Percentiles rank a stretch among this genome's conserved stretches.
Conservation (phyloP, 2,888 invertebrate genomes). For the Lydus trimaculatus region DNA sequence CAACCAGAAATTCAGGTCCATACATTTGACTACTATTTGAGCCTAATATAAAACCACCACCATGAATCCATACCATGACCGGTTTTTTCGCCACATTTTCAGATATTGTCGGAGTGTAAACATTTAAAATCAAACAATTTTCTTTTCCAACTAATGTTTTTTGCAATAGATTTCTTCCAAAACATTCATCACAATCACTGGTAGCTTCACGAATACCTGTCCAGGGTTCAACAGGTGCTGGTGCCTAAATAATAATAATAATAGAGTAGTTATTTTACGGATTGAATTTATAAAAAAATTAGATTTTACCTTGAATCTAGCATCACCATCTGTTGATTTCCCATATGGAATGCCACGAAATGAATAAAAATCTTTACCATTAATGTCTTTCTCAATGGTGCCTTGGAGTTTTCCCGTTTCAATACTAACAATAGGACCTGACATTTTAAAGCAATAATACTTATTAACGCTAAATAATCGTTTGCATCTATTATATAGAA, state of each 20-base stretch:
- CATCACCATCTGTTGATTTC: background rate
- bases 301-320: background rate
- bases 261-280: background rate
- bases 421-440: background rate
- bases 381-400: background rate
- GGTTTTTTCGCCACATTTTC: constrained; percentile 36
- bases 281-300: background rate
- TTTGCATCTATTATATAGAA: no score
- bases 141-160: constrained; percentile 43
- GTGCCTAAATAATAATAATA: constrained; percentile 31
- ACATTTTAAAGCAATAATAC: no score
- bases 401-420: background rate
- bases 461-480: no score
- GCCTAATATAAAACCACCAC: constrained; percentile 62
- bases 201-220: constrained; percentile 41
- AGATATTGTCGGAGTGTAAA: constrained; percentile 38
- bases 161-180: constrained; percentile 24
- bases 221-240: constrained; percentile 42
- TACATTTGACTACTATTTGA: constrained; percentile 41
- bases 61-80: constrained; percentile 62
- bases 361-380: background rate
- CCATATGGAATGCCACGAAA: background rate
- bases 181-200: constrained; percentile 41
- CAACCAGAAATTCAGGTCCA: constrained; percentile 49
- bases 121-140: constrained; percentile 51